A percentile compares a stretch with the other conserved stretches of the same genome.
phyloP scores from a whole-genome alignment of 2,113 vertebrate genomes.

The Arvicanthis niloticus region DNA sequence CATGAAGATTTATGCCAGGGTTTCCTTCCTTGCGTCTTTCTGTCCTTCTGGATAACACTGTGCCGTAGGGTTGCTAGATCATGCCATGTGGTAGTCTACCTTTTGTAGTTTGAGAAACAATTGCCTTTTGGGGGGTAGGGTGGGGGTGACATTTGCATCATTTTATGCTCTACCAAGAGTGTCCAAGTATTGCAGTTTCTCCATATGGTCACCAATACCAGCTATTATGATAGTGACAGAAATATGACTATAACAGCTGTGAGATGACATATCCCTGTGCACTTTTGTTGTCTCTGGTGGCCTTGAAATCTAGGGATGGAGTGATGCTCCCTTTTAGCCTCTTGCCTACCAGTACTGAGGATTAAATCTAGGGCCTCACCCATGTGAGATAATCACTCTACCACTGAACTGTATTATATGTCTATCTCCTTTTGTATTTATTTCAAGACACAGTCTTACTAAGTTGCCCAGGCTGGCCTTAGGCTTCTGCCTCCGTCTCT shows the following conservation, averaged over 20 bases:
- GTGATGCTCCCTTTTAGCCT: background rate
- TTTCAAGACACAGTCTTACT: background rate
- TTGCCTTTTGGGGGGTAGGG: background rate
- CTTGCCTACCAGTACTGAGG: too few species aligned
- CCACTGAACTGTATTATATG: too few species aligned
- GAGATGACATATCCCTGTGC: background rate
- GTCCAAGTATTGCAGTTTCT: background rate
- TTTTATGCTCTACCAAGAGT: background rate
- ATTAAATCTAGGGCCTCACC: background rate
- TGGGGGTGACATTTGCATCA: background rate
- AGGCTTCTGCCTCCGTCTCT: background rate
- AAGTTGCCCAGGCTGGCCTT: background rate
- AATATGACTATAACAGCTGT: background rate
- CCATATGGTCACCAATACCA: background rate
- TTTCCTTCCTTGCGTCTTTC: slow-evolving; percentile 41
- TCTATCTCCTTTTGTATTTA: background rate
- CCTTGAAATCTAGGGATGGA: background rate
- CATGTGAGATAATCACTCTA: background rate
- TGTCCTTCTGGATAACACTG: background rate
- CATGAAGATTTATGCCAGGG: background rate
- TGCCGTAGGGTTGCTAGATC: background rate
- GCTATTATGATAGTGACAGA: background rate
- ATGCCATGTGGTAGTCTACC: background rate
- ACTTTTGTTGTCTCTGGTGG: background rate
- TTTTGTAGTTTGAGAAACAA: background rate